Evolutionary conservation across 64 coral and sea anemone species (phyloP), one percentile per base, ranked within the genome.

Genomic region (Acropora yongei): DNA sequence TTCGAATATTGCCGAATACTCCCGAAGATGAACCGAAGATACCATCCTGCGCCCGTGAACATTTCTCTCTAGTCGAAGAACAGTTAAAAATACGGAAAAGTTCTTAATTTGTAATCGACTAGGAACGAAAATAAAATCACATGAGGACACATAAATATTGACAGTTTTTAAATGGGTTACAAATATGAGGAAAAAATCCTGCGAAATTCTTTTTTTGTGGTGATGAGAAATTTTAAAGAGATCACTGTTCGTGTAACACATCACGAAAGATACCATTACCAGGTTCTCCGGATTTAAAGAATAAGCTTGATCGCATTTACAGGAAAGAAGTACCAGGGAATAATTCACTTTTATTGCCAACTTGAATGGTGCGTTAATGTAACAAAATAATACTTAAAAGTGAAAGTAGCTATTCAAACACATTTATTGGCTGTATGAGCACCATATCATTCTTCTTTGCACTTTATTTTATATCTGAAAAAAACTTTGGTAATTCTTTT

Each of bases 1-100:
- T 71, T 16, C 82, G 82, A 85, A 8, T 18, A 85, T 71, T 72
- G 66, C 82, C 82, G 82, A 85, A 85, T 6, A n/a, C 44, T 71
- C 11, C 65, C 82, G 82, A 71, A 69, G 65, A 49, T 85, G 13
- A 3, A 17, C 43, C 82, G 82, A 51, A 61, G 58, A 83, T 83
- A 12, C 4, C 8, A 44, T 46, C 17, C 7, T 12, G 82, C 14
- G 42, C 8, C 44, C 44, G 63, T 74, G 42, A 13, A 76, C 9
- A 45, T 76, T 44, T 46, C 41, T 12, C 3, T 12, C 51, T 7
- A 10, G 10, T 55, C 51, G 51, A 5, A 5, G 51, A 55, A 5
- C 10, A 7, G 5, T 55, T 5, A 1, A 7, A 55, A 55, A 55
- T 55, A 7, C 30, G 30, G 30, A 30, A 30, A 30, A 9, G 51